phyloP scores from a whole-genome alignment of 2,888 invertebrate genomes.

The Adineta ricciae region DNA sequence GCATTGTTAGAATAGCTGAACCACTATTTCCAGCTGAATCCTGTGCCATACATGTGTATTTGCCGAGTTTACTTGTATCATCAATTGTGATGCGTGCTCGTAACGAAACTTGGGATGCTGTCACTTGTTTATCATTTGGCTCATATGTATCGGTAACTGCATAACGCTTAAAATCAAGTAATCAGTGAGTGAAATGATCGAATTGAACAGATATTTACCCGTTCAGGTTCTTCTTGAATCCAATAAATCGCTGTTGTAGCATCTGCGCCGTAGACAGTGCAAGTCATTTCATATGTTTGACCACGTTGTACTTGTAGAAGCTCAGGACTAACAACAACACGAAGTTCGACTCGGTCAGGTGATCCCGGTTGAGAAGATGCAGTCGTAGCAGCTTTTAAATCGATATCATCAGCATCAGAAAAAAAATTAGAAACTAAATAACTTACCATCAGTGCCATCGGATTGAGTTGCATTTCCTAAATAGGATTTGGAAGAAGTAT shows the following conservation, averaged over 20 bases:
- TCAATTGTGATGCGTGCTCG: not conserved
- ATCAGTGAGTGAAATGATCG: not conserved
- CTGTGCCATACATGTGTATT: constrained; percentile 6
- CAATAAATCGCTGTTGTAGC: not conserved
- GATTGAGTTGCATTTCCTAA: not conserved
- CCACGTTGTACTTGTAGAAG: not conserved
- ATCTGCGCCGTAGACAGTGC: constrained; percentile 4
- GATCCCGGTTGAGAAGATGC: not conserved
- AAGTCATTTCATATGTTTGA: not conserved
- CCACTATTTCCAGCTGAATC: not conserved
- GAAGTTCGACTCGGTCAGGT: not conserved
- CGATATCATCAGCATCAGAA: not conserved
- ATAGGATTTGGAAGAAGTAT: not conserved
- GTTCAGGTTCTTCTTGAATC: constrained; percentile 20
- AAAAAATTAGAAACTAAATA: not conserved
- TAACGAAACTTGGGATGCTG: not conserved
- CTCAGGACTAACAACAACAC: constrained; percentile 1
- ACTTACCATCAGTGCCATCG: not conserved
- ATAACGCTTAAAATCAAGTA: not conserved
- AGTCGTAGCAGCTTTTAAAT: not conserved
- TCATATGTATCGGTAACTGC: not conserved
- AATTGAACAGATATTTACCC: not conserved
- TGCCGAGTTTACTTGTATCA: not conserved
- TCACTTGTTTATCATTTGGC: not conserved
- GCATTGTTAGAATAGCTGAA: not conserved